These are phyloP conservation scores for Callopanchax toddi DNA, from an alignment of 2,113 vertebrate genomes.

Conservation along the genomic window DNA sequence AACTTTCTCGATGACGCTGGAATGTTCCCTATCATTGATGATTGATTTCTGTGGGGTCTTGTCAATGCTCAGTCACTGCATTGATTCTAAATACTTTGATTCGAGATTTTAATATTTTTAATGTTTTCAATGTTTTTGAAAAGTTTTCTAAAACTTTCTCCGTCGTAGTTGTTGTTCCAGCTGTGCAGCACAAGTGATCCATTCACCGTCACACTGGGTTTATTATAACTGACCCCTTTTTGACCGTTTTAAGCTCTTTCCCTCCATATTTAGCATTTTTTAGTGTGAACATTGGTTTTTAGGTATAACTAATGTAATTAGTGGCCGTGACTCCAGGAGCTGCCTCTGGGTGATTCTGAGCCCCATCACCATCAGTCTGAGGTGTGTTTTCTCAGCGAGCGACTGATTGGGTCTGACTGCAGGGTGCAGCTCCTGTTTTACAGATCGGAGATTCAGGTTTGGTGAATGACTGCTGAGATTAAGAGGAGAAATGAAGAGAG, in stretches of 20 bases:
- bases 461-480: constrained; percentile 31
- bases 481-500: constrained; percentile 48
- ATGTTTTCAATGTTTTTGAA: no score
- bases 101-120: no score
- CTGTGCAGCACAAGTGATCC: neutral
- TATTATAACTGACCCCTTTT: neutral
- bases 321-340: constrained; percentile 13
- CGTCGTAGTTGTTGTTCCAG: neutral
- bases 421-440: constrained; percentile 32
- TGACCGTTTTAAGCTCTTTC: neutral
- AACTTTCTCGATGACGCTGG: no score
- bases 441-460: constrained; percentile 23
- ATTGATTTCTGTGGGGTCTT: no score
- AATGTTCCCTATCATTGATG: no score
- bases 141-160: neutral
- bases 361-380: constrained; percentile 33
- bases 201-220: neutral
- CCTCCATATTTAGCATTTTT: neutral
- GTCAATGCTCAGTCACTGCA: no score
- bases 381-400: constrained; percentile 16
- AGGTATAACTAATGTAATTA: constrained; percentile 23
- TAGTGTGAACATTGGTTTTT: constrained; percentile 13
- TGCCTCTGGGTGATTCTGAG: constrained; percentile 17
- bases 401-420: constrained; percentile 23
- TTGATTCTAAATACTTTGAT: no score